These are phyloP conservation scores for Alosa alosa DNA, from an alignment of 2,113 vertebrate genomes.

Conservation along the genomic window DNA sequence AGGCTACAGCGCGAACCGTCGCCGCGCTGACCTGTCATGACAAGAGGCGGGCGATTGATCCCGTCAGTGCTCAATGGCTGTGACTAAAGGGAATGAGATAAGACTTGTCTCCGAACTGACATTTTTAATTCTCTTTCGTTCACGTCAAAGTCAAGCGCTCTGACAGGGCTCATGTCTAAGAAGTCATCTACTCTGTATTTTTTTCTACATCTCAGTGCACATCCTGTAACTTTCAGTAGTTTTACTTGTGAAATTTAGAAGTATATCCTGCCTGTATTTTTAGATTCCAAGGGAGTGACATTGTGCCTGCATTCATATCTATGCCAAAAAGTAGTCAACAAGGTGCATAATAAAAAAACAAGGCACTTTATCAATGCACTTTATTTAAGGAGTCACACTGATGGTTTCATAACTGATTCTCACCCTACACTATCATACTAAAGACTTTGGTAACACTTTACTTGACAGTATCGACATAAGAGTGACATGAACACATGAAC, in stretches of 20 bases:
- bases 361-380: neutral
- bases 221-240: neutral
- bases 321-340: neutral
- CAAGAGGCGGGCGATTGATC: neutral
- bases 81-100: neutral
- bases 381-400: neutral
- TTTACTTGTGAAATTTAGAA: neutral
- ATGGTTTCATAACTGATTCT: neutral
- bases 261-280: neutral
- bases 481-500: no score
- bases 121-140: slow-evolving; percentile 15
- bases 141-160: neutral
- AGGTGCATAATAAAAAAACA: neutral
- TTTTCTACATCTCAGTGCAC: neutral
- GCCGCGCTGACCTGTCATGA: neutral
- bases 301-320: neutral
- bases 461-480: no score
- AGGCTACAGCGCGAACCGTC: neutral
- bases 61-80: neutral
- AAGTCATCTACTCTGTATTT: neutral
- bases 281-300: neutral
- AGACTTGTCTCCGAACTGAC: neutral
- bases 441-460: neutral
- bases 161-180: slow-evolving; percentile 1
- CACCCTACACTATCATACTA: neutral